phyloP scores from a whole-genome alignment of 2,797 vertebrate genomes.

The Esox lucius region DNA sequence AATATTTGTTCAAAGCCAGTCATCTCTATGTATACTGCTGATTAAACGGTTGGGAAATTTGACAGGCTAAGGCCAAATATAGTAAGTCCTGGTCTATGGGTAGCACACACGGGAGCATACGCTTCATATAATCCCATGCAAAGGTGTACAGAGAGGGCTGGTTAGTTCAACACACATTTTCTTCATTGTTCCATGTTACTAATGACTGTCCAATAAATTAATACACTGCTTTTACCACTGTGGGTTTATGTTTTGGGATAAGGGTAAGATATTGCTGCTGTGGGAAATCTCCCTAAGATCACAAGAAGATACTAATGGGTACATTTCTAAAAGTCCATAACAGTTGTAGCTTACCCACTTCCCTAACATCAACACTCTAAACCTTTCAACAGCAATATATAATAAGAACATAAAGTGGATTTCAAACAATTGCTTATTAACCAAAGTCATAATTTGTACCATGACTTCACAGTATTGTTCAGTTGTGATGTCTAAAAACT shows the following conservation, averaged over 20 bases:
- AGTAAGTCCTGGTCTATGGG: not conserved
- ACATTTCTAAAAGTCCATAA: not conserved
- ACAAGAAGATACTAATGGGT: not conserved
- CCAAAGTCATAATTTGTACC: not conserved
- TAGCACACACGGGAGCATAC: not conserved
- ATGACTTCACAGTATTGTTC: not conserved
- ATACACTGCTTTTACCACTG: too few relatives aligned
- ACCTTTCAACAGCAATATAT: too few relatives aligned
- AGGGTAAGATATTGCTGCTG: too few relatives aligned
- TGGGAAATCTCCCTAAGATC: not conserved
- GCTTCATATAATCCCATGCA: not conserved
- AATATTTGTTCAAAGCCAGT: not conserved
- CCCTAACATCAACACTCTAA: not conserved
- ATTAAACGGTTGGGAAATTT: constrained; percentile 6
- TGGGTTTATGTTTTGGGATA: too few relatives aligned
- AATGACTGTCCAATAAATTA: too few relatives aligned
- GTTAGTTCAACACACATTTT: not conserved
- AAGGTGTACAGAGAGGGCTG: not conserved
- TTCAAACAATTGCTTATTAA: not conserved
- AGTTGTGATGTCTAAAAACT: not conserved
- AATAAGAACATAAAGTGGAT: not conserved
- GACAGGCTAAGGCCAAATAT: not conserved
- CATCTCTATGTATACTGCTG: constrained; percentile 2
- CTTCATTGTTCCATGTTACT: too few relatives aligned
- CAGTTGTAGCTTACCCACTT: not conserved